Evolutionary conservation across 2,797 vertebrate species (phyloP), one percentile per base, ranked within the genome.

Genomic region (Hoplostethus mediterraneus): DNA sequence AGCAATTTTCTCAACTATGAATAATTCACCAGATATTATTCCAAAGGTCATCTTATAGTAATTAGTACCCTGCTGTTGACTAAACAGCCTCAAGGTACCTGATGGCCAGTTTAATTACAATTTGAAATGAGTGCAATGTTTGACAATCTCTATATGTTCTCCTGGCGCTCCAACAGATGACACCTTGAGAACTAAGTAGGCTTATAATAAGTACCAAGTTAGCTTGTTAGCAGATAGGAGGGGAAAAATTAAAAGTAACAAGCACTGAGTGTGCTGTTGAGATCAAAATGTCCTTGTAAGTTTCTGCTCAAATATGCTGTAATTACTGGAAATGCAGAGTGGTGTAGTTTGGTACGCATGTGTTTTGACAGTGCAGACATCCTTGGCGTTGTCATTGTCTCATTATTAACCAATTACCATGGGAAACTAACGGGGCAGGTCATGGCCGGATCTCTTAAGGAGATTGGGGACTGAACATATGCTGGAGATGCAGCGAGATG

Each of bases 11-110:
- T 82, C 85, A 92, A 94, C 89, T 90, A 95, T 95, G 95, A 95
- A 95, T 95, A 93, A 95, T 95, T 95, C 94, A 95, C 93, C 81
- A 91, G 92, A 95, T 95, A 95, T 95, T 95, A 95, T 94, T 95
- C 82, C 90, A 95, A 95, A 95, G 95, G 95, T 95, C 95, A 95
- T 95, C 93, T 95, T 94, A 93, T 92, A 94, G 93, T 95, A 95
- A 95, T 95, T 95, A 95, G 94, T 94, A 94, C 81, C 94, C 93
- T 93, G 94, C 94, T 95, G 94, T 95, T 95, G 94, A 95, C 94
- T 94, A 95, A 95, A 95, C 94, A 95, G 94, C 95, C 95, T 94
- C 93, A 89, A 94, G 95, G 93, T 94, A 94, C 93, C 94, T 93
- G 93, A 95, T 94, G 94, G 94, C 93, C 94, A 89, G 91, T 95